phyloP scores from a whole-genome alignment of 2,113 vertebrate species.

The Calidris pygmaea region DNA sequence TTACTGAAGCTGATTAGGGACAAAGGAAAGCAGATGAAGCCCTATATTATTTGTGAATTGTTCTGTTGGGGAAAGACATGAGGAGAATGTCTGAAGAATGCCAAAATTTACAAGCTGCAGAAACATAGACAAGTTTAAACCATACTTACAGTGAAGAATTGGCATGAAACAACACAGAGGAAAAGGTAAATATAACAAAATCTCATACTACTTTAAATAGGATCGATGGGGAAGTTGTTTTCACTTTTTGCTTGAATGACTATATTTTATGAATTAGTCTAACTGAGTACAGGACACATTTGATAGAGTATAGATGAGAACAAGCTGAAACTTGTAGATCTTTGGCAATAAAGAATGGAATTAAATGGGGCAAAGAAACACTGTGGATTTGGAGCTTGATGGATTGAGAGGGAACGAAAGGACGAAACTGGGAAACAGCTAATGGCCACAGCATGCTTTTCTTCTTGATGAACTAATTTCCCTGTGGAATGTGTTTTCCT shows the following conservation, averaged over 20 bases:
- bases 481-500: slow-evolving; percentile 8
- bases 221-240: not conserved
- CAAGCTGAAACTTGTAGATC: not conserved
- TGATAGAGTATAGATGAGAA: not conserved
- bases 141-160: not conserved
- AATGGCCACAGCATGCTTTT: not conserved
- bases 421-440: not conserved
- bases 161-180: not conserved
- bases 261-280: not conserved
- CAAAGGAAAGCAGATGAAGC: not conserved
- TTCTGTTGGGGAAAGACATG: not conserved
- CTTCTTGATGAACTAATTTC: not conserved
- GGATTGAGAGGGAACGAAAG: not conserved
- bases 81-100: not conserved
- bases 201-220: not conserved
- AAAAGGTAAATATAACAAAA: not conserved
- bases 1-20: not conserved
- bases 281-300: not conserved
- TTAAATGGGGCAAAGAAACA: not conserved
- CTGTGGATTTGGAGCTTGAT: not conserved
- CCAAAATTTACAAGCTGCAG: not conserved
- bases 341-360: not conserved
- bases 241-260: not conserved
- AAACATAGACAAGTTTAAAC: not conserved
- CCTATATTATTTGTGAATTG: not conserved